Evolutionary conservation across 53 echinoderm and acorn worm genomes (phyloP).

Genomic region (Echinometra lucunter): DNA sequence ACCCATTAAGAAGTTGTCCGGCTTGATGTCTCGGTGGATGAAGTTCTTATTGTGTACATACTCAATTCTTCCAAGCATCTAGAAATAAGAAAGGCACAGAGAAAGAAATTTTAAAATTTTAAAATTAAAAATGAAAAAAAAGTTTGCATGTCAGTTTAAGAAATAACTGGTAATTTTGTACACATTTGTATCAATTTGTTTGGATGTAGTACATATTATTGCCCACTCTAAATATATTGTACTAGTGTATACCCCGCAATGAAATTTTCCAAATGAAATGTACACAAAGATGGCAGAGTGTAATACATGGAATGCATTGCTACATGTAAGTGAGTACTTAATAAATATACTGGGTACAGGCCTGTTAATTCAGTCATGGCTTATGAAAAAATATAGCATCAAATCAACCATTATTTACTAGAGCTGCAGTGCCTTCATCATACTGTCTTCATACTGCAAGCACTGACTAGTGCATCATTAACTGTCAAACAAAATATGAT

Average conservation of each 20-base stretch:
- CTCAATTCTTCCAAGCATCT: conserved; percentile 88
- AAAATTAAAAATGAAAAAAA: not conserved
- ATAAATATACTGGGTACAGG: not conserved
- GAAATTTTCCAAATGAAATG: not conserved
- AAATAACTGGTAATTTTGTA: not conserved
- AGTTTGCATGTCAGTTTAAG: not conserved
- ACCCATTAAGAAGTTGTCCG: conserved; percentile 99
- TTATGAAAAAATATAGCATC: no score
- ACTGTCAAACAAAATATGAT: no score
- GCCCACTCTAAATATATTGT: not conserved
- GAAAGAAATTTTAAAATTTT: not conserved
- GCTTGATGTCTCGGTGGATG: conserved; percentile 99
- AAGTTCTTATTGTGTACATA: conserved; percentile 94
- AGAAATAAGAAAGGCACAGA: not conserved
- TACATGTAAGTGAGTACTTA: no score
- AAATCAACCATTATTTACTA: no score
- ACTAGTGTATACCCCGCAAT: not conserved
- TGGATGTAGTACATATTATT: no score
- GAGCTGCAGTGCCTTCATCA: not conserved
- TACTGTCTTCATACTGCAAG: not conserved
- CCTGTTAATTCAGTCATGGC: no score
- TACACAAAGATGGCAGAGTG: not conserved
- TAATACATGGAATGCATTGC: no score
- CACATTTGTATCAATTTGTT: not conserved
- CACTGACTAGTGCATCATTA: not conserved